A percentile compares a stretch with the other conserved stretches of the same genome.
These are phyloP conservation scores for Hydrophis major DNA, from an alignment of 2,797 vertebrate genomes.

Conservation along the genomic window DNA sequence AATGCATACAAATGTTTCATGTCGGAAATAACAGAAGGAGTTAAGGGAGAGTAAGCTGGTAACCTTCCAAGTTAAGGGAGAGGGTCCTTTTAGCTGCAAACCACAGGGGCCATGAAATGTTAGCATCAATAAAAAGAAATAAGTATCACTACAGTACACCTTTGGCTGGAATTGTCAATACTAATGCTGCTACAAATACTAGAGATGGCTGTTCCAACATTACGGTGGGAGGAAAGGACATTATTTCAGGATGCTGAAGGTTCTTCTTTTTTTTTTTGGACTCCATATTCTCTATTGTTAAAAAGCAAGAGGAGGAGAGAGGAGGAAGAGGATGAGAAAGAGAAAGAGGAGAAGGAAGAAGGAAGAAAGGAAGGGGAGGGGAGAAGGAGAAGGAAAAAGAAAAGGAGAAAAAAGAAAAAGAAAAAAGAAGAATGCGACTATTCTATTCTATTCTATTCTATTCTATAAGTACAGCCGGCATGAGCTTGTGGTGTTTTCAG, in stretches of 20 bases:
- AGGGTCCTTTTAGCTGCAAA: background rate
- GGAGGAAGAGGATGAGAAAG: background rate
- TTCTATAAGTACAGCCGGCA: slow-evolving; percentile 18
- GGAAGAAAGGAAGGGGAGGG: too few relatives aligned
- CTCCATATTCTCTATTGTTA: background rate
- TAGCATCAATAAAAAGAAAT: background rate
- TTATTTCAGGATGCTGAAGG: background rate
- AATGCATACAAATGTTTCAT: background rate
- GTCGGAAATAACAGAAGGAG: background rate
- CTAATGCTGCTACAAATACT: slow-evolving; percentile 16
- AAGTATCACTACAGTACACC: background rate
- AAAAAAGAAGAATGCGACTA: background rate
- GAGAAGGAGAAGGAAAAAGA: too few relatives aligned
- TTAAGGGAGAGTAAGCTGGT: background rate
- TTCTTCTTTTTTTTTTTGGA: background rate
- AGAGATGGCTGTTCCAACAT: slow-evolving; percentile 22
- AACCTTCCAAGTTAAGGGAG: background rate
- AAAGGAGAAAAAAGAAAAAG: background rate
- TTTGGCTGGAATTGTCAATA: background rate
- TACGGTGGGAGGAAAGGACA: slow-evolving; percentile 9
- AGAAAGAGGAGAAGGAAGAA: too few relatives aligned
- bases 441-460: too few relatives aligned
- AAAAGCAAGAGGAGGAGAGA: background rate
- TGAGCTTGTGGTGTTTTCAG: slow-evolving; percentile 2
- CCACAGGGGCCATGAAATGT: background rate